Evolutionary conservation across 1,140 invertebrate genomes (phyloP).

Genomic region (Nasonia vitripennis): DNA sequence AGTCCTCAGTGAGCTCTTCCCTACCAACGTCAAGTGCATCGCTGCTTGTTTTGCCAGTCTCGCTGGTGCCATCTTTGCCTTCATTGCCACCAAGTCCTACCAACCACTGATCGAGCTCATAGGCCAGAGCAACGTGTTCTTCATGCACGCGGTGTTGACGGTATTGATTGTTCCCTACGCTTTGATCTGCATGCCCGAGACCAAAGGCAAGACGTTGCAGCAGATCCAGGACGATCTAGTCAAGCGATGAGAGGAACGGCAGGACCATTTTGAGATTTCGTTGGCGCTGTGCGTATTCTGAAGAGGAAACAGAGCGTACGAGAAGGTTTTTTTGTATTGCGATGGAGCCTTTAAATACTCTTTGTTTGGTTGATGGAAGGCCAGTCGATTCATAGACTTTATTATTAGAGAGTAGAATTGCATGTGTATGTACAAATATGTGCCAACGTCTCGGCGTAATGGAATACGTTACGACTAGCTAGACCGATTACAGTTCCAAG

Average conservation of each 20-base stretch:
- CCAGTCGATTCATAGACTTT: neutral
- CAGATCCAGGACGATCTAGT: slow-evolving; percentile 60
- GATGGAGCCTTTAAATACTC: neutral
- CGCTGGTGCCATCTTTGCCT: slow-evolving; percentile 82
- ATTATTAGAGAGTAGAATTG: neutral
- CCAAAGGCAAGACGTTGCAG: slow-evolving; percentile 84
- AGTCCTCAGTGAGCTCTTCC: slow-evolving; percentile 84
- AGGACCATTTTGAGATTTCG: neutral
- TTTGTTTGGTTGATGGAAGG: neutral
- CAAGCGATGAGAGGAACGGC: neutral
- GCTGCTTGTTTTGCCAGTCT: slow-evolving; percentile 82
- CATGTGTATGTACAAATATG: neutral
- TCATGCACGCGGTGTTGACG: slow-evolving; percentile 65
- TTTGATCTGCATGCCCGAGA: slow-evolving; percentile 83
- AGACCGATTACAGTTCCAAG: too few relatives aligned
- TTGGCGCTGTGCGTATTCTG: too few relatives aligned
- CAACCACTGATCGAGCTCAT: slow-evolving; percentile 78
- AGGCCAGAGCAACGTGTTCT: slow-evolving; percentile 63
- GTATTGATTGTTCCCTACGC: slow-evolving; percentile 79
- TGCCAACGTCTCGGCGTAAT: too few relatives aligned
- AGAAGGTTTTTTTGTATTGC: too few relatives aligned
- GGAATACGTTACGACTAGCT: too few relatives aligned
- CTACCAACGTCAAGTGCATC: slow-evolving; percentile 80
- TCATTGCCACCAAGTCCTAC: slow-evolving; percentile 84
- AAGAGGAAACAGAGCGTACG: too few relatives aligned